Evolutionary conservation across 1,140 invertebrate species (phyloP).

Genomic region (Procambarus clarkii): DNA sequence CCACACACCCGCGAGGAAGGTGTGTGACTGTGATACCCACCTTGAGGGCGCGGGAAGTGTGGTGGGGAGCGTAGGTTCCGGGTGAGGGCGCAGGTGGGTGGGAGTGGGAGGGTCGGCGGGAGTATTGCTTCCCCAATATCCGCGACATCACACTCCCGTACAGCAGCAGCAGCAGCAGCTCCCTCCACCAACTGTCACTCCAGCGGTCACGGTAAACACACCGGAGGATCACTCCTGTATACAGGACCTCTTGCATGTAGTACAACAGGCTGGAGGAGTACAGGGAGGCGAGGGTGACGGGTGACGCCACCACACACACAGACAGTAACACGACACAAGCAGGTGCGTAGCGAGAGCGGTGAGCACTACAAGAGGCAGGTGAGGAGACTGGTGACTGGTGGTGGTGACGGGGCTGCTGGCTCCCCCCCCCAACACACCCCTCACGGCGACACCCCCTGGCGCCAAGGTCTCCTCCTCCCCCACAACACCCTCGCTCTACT

Average conservation of each 20-base stretch:
- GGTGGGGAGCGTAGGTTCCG: background rate
- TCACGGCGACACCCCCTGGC: background rate
- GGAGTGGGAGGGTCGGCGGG: background rate
- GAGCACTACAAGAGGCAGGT: background rate
- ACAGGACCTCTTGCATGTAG: background rate
- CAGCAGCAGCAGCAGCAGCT: background rate
- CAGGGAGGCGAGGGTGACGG: background rate
- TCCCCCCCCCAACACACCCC: background rate
- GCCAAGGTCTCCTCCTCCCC: background rate
- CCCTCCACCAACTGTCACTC: no score
- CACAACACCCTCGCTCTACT: background rate
- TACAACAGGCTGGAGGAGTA: slow-evolving; percentile 1
- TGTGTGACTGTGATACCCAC: background rate
- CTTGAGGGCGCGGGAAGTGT: background rate
- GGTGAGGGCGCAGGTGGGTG: background rate
- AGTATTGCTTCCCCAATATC: background rate
- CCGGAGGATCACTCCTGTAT: no score
- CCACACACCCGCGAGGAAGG: no score
- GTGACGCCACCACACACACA: background rate
- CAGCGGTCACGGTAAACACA: no score
- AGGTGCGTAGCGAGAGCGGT: background rate
- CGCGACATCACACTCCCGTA: background rate
- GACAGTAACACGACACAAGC: background rate
- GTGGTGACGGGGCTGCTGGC: background rate
- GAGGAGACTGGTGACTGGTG: background rate